These are phyloP conservation scores for Rhizomys pruinosus DNA, from an alignment of 2,113 vertebrate genomes.

Conservation along the genomic window DNA sequence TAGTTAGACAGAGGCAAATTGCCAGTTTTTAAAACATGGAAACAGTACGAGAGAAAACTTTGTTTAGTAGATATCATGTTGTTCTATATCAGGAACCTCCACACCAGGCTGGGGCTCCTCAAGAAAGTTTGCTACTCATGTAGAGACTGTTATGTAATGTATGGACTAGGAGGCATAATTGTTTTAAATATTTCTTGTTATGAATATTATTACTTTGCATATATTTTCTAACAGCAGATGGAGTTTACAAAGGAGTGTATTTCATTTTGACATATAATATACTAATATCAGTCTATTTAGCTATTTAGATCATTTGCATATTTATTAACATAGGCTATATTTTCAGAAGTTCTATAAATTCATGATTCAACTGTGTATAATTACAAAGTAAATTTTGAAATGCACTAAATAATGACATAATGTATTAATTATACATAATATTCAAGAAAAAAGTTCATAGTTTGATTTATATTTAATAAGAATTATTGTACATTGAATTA, in stretches of 20 bases:
- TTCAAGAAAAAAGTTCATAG: background rate
- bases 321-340: background rate
- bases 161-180: background rate
- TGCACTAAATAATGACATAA: background rate
- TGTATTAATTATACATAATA: background rate
- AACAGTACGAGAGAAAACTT: background rate
- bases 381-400: background rate
- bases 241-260: background rate
- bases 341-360: background rate
- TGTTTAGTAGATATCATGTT: background rate
- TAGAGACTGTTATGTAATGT: background rate
- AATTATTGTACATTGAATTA: background rate
- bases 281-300: background rate
- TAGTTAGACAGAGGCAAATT: background rate
- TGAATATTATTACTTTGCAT: background rate
- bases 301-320: background rate
- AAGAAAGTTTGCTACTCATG: background rate
- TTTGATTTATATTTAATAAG: background rate
- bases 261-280: background rate
- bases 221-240: background rate
- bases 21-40: background rate
- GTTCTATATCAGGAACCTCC: background rate
- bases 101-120: background rate
- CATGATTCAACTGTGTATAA: background rate
- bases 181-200: background rate